Evolutionary conservation across 2,113 vertebrate genomes (phyloP), one percentile per base, ranked within the genome.

Genomic region (Rattus norvegicus): DNA sequence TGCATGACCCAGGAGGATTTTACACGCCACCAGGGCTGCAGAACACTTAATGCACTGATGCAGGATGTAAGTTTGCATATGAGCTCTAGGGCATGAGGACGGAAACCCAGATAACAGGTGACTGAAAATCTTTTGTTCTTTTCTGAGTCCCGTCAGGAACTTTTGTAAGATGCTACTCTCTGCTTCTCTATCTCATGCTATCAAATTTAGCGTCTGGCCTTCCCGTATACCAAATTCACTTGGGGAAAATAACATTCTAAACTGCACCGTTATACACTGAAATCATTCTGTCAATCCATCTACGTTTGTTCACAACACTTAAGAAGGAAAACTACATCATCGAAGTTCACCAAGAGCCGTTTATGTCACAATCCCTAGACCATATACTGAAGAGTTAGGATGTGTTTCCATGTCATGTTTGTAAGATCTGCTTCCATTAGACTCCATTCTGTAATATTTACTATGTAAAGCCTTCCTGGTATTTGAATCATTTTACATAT

Each of bases 401-500:
- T 59, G 85, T 80, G 81, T 94, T 28, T 65, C 95, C 93, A 85
- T 16, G 87, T 95, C 91, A 70, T 96, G 92, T 87, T 94, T 39
- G 70, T 90, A 7, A 90, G 49, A 92, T 85, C 84, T 90, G 88
- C 39, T 83, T 85, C 97, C 47, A 76, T 17, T 88, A 96, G 4
- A 76, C 16, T 94, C 52, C 52, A 56, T 14, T 94, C 36, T 96
- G 2, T 65, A 52, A 17, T 93, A 65, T 96, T 93, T 92, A 72
- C 92, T 96, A 94, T 43, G 49, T 52, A 97, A 98, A 97, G 75
- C 93, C 89, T 24, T 96, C 36, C 81, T 86, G 88, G 84, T 91
- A 95, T 95, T 96, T 97, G 79, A 93, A 85, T 98, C 69, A 83
- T 54, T 91, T 93, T 96, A 95, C 85, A 69, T 88, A 87, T 98